Evolutionary conservation across 2,888 invertebrate genomes (phyloP).

Genomic region (Eustalomyia histrio): DNA sequence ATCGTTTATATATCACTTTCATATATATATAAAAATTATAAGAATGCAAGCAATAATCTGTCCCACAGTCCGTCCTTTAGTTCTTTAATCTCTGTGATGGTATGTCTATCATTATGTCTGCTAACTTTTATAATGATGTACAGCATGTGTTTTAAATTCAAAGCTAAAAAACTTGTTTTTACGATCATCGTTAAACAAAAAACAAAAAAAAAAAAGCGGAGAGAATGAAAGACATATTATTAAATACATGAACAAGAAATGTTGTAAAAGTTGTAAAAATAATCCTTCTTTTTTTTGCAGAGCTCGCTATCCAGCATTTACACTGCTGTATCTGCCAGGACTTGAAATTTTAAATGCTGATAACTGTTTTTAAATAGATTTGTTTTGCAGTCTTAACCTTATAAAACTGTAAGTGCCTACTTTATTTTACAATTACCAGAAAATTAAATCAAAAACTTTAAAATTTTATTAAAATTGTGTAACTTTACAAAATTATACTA

Average conservation of each 20-base stretch:
- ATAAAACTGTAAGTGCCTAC: too few species aligned
- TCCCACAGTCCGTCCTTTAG: background rate
- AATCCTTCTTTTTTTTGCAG: background rate
- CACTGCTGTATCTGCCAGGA: background rate
- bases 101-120: slow-evolving; percentile 7
- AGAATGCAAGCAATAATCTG: background rate
- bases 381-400: too few species aligned
- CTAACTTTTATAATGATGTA: slow-evolving; percentile 51
- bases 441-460: too few species aligned
- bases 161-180: slow-evolving; percentile 50
- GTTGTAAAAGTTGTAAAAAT: background rate
- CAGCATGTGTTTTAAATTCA: slow-evolving; percentile 54
- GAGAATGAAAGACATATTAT: background rate
- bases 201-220: background rate
- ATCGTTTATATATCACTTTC: too few species aligned
- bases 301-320: background rate
- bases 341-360: too few species aligned
- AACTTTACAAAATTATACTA: too few species aligned
- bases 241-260: background rate
- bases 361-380: too few species aligned
- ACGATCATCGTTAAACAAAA: slow-evolving; percentile 50
- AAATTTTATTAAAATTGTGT: too few species aligned
- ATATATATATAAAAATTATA: too few species aligned
- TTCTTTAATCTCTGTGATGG: background rate
- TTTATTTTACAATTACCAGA: too few species aligned